These are phyloP conservation scores for Microplitis deprimator DNA, from an alignment of 2,888 invertebrate genomes.

Conservation along the genomic window DNA sequence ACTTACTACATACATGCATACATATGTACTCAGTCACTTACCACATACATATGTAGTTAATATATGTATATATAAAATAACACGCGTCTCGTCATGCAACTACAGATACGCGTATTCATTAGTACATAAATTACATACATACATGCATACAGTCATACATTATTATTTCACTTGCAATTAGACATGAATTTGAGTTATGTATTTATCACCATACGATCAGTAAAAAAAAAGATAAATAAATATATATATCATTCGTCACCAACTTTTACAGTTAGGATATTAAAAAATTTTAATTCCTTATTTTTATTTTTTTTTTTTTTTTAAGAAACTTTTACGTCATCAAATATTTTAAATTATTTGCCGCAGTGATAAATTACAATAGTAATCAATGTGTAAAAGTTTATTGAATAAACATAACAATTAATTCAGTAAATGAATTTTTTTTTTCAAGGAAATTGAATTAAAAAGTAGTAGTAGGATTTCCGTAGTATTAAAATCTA, in stretches of 20 bases:
- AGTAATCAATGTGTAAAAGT: too few relatives aligned
- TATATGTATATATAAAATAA: background rate
- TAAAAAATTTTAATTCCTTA: background rate
- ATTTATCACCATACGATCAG: background rate
- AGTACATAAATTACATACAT: background rate
- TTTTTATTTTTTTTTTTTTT: background rate
- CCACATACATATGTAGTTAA: background rate
- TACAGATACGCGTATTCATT: slow-evolving; percentile 2
- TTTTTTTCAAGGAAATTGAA: background rate
- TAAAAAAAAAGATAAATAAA: background rate
- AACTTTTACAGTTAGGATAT: background rate
- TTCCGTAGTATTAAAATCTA: background rate
- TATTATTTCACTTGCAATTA: slow-evolving; percentile 6
- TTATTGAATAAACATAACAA: background rate
- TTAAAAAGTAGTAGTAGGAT: background rate
- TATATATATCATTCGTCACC: background rate
- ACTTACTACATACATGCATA: background rate
- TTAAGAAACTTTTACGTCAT: too few relatives aligned
- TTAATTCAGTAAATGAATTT: background rate
- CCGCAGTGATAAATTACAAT: too few relatives aligned
- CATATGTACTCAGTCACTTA: background rate
- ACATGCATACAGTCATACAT: background rate
- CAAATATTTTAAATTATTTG: too few relatives aligned
- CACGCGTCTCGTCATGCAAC: slow-evolving; percentile 19
- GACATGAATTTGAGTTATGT: background rate